Evolutionary conservation across 2,888 invertebrate species (phyloP).

Genomic region (Vanessa cardui): DNA sequence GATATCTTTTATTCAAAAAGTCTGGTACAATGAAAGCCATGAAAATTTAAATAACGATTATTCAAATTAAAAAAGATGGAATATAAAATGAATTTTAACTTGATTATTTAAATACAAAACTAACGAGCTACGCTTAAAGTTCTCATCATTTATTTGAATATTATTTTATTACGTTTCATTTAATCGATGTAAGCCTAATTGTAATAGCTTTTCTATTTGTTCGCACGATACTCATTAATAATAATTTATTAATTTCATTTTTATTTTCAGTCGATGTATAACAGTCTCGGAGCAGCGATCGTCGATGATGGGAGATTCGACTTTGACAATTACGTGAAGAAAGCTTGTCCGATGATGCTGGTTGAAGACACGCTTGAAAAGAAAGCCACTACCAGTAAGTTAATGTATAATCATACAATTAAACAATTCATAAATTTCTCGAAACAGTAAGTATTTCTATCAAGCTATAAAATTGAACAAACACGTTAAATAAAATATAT

Average conservation of each 20-base stretch:
- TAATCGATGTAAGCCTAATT: background rate
- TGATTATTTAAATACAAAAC: conserved; percentile 31
- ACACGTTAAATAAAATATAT: too few relatives aligned
- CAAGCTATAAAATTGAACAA: too few relatives aligned
- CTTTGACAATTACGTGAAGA: conserved; percentile 92
- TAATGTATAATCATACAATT: background rate
- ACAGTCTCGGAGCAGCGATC: conserved; percentile 92
- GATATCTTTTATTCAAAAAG: conserved; percentile 36
- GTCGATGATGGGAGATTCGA: conserved; percentile 85
- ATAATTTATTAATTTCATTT: background rate
- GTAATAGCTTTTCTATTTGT: too few relatives aligned
- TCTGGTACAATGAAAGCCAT: conserved; percentile 21
- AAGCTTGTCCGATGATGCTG: conserved; percentile 86
- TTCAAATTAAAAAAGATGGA: conserved; percentile 32
- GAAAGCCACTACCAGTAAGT: conserved; percentile 84
- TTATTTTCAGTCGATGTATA: conserved; percentile 86
- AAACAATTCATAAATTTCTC: background rate
- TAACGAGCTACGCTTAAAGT: conserved; percentile 17
- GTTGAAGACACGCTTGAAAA: conserved; percentile 85
- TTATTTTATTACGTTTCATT: background rate
- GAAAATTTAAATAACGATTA: conserved; percentile 30
- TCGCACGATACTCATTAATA: too few relatives aligned
- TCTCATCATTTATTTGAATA: conserved; percentile 7
- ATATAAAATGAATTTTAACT: conserved; percentile 26
- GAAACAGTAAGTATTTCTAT: background rate